A percentile compares a stretch with the other conserved stretches of the same genome.
Evolutionary conservation across 2,888 invertebrate species (phyloP).

Genomic region (Torymus texanus): DNA sequence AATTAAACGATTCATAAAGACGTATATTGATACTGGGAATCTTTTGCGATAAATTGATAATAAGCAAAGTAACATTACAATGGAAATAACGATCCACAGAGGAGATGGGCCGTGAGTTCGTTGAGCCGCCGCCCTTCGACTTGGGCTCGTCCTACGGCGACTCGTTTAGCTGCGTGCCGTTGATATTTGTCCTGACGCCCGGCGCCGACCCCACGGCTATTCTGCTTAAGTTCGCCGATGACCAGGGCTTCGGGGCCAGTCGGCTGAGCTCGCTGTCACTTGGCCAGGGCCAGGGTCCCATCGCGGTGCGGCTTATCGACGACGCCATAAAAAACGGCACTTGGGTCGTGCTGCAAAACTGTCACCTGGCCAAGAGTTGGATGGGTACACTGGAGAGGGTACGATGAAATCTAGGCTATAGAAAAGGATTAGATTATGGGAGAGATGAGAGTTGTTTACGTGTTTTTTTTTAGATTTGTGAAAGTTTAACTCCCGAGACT

Average conservation of each 20-base stretch:
- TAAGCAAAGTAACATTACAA: too few relatives aligned
- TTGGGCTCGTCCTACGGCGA: conserved; percentile 88
- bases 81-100: conserved; percentile 70
- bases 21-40: too few relatives aligned
- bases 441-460: neutral
- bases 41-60: too few relatives aligned
- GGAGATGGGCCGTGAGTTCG: conserved; percentile 86
- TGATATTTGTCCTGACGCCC: conserved; percentile 93
- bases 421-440: too few relatives aligned
- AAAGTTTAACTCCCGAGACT: conserved; percentile 85
- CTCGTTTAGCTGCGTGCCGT: conserved; percentile 89
- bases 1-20: too few relatives aligned
- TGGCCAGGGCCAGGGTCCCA: conserved; percentile 95
- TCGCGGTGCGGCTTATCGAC: conserved; percentile 89
- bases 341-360: conserved; percentile 97
- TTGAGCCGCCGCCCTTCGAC: conserved; percentile 94
- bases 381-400: conserved; percentile 94
- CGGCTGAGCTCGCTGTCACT: conserved; percentile 89
- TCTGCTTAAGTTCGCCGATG: conserved; percentile 94
- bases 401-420: conserved; percentile 45
- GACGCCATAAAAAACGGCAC: conserved; percentile 90
- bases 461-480: conserved; percentile 82
- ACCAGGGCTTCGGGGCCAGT: conserved; percentile 89
- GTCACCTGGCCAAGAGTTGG: conserved; percentile 95
- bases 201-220: conserved; percentile 95